phyloP scores from a whole-genome alignment of 2,797 vertebrate species.

The Eulemur rubriventer region DNA sequence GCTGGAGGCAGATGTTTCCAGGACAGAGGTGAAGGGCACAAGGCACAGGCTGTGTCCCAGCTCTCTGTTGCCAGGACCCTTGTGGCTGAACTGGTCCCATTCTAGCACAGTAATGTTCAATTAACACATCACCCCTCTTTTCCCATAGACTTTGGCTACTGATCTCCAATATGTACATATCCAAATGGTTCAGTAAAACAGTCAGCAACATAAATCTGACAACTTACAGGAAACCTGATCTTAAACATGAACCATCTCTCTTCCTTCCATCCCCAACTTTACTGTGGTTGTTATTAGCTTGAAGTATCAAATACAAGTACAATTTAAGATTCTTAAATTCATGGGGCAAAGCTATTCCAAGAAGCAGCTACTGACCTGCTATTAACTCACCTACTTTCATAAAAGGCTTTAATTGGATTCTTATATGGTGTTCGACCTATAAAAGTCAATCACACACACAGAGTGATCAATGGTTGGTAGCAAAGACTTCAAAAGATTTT shows the following conservation, averaged over 20 bases:
- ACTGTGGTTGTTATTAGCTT: neutral
- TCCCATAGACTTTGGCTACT: neutral
- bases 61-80: neutral
- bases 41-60: neutral
- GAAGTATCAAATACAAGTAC: neutral
- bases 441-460: constrained; percentile 62
- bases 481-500: constrained; percentile 10
- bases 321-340: constrained; percentile 3
- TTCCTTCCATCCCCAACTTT: neutral
- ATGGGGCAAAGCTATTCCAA: neutral
- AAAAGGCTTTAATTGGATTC: constrained; percentile 66
- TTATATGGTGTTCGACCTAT: constrained; percentile 79
- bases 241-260: neutral
- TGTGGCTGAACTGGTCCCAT: neutral
- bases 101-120: neutral
- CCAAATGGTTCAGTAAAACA: neutral
- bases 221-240: neutral
- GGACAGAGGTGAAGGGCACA: neutral
- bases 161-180: neutral
- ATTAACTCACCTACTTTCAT: constrained; percentile 85
- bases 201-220: neutral
- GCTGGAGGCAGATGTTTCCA: neutral
- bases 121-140: neutral
- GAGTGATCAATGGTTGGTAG: constrained; percentile 30
- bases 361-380: neutral